Base-by-base conservation (phyloP, 1,140 invertebrate genomes). In the Drosophila albomicans region DNA sequence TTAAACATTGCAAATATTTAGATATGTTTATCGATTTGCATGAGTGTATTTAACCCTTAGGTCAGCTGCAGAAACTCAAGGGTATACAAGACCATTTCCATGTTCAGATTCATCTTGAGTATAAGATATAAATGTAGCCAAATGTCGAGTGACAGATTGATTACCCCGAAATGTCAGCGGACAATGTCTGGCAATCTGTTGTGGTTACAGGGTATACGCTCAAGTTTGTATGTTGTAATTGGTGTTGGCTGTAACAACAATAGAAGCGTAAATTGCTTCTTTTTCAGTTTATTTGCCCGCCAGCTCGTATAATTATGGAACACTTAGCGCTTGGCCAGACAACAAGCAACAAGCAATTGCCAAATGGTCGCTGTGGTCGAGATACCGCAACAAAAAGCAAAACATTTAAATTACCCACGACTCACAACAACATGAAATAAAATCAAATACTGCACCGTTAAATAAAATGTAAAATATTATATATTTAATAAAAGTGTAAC, bases 321-420 rank as follows among this genome's bases (percentile, higher is more conserved):
- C 65, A 67, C 68, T 85, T 85, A 74, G 78, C 63, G 68, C 78
- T 81, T 84, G 68, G 67, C 48, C 82, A 78, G 70, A 46, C 64
- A 82, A 49, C 65, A 38, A 63, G 52, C 64, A 82, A 49, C 65
- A 38, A 63, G 52, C 32, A 49, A 58, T 85, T 75, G 52, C 66
- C 8, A 69, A 74, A 69, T 41, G 20, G 49, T 45, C 20, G 20
- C 35, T 38, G 7, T 38, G 35, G 35, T 20, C 41, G 56, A 68
- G 56, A 59, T 32, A 69, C 35, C 64, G 64, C 59, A 69, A 62
- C 66, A 67, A 56, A 66, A 38, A 57, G 41, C 41, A 68, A 25
- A 25, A 41, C 71, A 74, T 62, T 74, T 38, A 62, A 68, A 74
- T 61, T 61, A 43, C 30, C 25, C 10, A 13, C 30, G 30, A 54